Evolutionary conservation across 2,797 vertebrate genomes (phyloP).

Genomic region (Paramormyrops hopkinsi): DNA sequence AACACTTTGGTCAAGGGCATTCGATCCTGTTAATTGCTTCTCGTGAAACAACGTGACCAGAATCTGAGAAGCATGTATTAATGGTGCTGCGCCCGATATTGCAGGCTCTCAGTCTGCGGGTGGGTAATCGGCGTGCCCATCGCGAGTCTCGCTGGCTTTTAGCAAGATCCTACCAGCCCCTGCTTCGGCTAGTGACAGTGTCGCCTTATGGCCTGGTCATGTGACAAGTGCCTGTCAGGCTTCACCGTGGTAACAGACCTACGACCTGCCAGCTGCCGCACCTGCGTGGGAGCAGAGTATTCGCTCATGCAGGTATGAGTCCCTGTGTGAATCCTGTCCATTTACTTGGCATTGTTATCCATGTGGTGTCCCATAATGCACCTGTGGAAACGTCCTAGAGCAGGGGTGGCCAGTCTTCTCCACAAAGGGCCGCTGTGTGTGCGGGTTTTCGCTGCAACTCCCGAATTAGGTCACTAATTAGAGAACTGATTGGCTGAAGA

Average conservation of each 20-base stretch:
- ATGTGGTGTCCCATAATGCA: background rate
- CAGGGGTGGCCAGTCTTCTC: background rate
- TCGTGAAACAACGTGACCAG: slow-evolving; percentile 39
- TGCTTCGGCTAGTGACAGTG: background rate
- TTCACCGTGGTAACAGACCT: background rate
- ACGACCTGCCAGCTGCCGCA: background rate
- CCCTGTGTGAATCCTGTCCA: background rate
- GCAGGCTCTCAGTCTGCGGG: background rate
- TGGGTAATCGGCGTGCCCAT: slow-evolving; percentile 17
- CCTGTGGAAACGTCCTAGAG: background rate
- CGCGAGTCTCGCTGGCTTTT: background rate
- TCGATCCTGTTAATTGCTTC: slow-evolving; percentile 50
- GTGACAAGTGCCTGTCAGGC: background rate
- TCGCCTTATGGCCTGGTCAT: background rate
- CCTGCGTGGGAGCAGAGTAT: background rate
- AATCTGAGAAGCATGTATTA: slow-evolving; percentile 25
- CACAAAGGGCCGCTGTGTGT: too few species aligned
- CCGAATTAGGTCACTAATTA: too few species aligned
- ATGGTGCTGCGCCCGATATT: background rate
- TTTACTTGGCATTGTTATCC: background rate
- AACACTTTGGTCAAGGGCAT: slow-evolving; percentile 42
- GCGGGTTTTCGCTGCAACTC: too few species aligned
- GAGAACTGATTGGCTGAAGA: too few species aligned
- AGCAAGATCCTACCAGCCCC: background rate
- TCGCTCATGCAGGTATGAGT: background rate